Percentiles rank a stretch among this genome's conserved stretches.
These are phyloP conservation scores for Perizoma flavofasciatum DNA, from an alignment of 2,888 invertebrate genomes.

Conservation along the genomic window DNA sequence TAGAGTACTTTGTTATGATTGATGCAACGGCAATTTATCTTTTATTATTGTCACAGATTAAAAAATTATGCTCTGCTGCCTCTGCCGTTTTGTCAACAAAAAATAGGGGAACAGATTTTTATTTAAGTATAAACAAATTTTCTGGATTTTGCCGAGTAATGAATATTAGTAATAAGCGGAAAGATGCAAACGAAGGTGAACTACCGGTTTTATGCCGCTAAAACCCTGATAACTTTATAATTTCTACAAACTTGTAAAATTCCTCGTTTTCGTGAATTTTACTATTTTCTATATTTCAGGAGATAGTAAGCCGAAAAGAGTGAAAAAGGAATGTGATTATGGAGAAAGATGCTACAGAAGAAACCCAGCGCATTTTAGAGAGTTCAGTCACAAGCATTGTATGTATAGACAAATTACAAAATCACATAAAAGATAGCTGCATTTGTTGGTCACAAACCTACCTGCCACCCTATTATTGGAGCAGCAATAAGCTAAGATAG, in stretches of 20 bases:
- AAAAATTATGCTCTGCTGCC: too few relatives aligned
- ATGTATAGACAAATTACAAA: slow-evolving; percentile 52
- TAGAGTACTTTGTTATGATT: too few relatives aligned
- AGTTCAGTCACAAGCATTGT: slow-evolving; percentile 92
- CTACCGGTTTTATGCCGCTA: not conserved
- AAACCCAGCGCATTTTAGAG: slow-evolving; percentile 92
- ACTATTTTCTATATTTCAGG: slow-evolving; percentile 50
- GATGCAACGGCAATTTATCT: too few relatives aligned
- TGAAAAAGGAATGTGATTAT: slow-evolving; percentile 87
- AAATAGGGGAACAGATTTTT: too few relatives aligned
- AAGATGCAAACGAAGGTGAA: slow-evolving; percentile 50
- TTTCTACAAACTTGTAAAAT: too few relatives aligned
- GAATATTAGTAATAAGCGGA: slow-evolving; percentile 53
- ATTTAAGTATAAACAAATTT: too few relatives aligned
- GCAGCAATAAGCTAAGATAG: too few relatives aligned
- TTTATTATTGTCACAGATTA: too few relatives aligned
- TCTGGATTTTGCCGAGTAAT: slow-evolving; percentile 28
- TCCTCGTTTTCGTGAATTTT: not conserved
- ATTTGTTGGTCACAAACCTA: too few relatives aligned
- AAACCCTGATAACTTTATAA: not conserved
- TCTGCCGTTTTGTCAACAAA: too few relatives aligned
- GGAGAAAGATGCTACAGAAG: slow-evolving; percentile 91
- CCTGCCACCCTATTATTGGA: too few relatives aligned
- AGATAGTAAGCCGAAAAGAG: slow-evolving; percentile 54
- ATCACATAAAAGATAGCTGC: too few relatives aligned